Base-by-base conservation (phyloP, 1,140 invertebrate genomes). In the Condylostylus longicornis region DNA sequence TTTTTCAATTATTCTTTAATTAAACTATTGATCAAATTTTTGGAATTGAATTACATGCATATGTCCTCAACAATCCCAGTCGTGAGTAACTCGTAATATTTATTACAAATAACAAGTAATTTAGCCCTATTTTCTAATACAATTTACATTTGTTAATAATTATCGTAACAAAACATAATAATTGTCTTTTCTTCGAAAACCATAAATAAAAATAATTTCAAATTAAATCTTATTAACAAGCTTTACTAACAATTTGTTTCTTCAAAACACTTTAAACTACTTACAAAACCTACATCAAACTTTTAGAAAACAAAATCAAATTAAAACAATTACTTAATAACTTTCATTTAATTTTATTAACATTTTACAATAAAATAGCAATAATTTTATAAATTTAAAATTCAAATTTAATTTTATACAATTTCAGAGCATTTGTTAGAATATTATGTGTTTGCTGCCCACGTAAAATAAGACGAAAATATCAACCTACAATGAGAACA, bases 371-470 rank as follows among this genome's bases (percentile, higher is more conserved):
- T 6, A 23, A 23, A 7, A 7, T 23, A 7, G 6, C 6, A 6
- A 12, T 12, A 23, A 23, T 12, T 6, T 7, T 7, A 12, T 7
- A 7, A 23, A 7, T 23, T 23, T 23, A 6, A 7, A 7, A 12
- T 23, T 23, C 12, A 23, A 7, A 12, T 38, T 33, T 33, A n/a
- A 7, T 23, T 29, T 39, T 45, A 48, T 43, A 48, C 50, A 64
- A 51, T 77, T 72, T 3, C 72, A 85, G 82, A 61, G 82, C 82
- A 19, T 85, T 85, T 60, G 72, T 80, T 21, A 70, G 81, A 42
- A 79, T 85, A 42, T 61, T 85, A 22, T 85, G 81, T 57, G 76
- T 75, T 18, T 84, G 81, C 63, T 84, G 82, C 58, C 80, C 80
- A 2, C 66, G 77, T 32, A 72, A 74, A 48, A 70, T 83, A 45